A percentile compares a stretch with the other conserved stretches of the same genome.
Evolutionary conservation across 2,888 invertebrate genomes (phyloP).

Genomic region (Choristoneura rosaceana): DNA sequence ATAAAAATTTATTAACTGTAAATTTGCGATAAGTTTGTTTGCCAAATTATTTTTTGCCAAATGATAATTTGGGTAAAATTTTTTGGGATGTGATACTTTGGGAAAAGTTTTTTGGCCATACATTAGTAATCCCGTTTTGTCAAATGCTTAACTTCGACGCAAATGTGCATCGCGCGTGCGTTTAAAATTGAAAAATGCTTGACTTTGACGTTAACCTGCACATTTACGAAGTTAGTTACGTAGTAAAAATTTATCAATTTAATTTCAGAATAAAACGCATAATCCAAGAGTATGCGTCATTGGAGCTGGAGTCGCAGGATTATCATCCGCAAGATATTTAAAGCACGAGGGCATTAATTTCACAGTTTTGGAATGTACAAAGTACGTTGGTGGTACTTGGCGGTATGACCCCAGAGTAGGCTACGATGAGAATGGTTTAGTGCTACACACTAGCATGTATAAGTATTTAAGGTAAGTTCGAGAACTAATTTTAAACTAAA

Average conservation of each 20-base stretch:
- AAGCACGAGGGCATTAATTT: constrained; percentile 71
- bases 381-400: constrained; percentile 78
- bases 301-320: constrained; percentile 75
- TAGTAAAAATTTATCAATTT: background rate
- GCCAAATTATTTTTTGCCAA: too few relatives aligned
- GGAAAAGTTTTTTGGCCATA: too few relatives aligned
- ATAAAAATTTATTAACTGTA: too few relatives aligned
- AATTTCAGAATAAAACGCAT: constrained; percentile 40
- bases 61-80: too few relatives aligned
- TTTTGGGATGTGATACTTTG: too few relatives aligned
- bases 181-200: background rate
- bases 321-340: constrained; percentile 71
- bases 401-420: constrained; percentile 79
- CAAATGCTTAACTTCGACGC: constrained; percentile 1
- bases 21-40: too few relatives aligned
- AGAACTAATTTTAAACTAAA: too few relatives aligned
- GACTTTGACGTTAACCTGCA: constrained; percentile 16
- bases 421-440: constrained; percentile 83
- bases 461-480: constrained; percentile 85
- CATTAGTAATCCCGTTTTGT: too few relatives aligned
- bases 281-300: constrained; percentile 71
- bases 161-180: too few relatives aligned
- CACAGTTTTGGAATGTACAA: constrained; percentile 72
- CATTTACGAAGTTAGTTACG: background rate
- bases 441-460: constrained; percentile 89